Evolutionary conservation across 1,140 invertebrate genomes (phyloP), one percentile per base, ranked within the genome.

Genomic region (Araneus ventricosus): DNA sequence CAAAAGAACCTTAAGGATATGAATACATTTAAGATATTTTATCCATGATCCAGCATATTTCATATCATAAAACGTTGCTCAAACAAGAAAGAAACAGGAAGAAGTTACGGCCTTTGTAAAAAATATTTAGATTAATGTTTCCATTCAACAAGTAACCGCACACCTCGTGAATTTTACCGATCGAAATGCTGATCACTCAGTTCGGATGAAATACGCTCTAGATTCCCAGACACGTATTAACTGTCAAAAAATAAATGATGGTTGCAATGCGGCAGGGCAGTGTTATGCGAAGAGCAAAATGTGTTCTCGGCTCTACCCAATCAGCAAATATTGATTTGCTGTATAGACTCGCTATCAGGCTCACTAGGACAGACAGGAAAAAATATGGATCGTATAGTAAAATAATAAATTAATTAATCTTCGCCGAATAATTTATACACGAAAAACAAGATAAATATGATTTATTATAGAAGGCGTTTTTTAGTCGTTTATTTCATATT

Each of bases 241-340:
- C 70, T 75, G 70, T 75, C 70, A 37, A 75, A 75, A 75, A 75
- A 75, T 75, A 37, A 75, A 37, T 34, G 70, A 75, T 75, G 10
- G 70, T 75, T 34, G 30, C 30, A 75, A 37, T 75, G 20, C 70
- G 30, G 30, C 70, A 75, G 30, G 20, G 14, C 34, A 22, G 14
- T 37, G 70, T 75, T 75, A 75, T 75, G 70, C 34, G 34, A 20
- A 37, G 70, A 34, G 34, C 34, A 75, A 75, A 75, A 75, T 75
- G 30, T 75, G 30, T 75, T 75, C 30, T 37, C 34, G n/a, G 70
- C 34, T 34, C 30, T 34, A 37, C 30, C 70, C 70, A 75, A 75
- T 75, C 70, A 75, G 70, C 70, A 75, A 75, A 75, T 75, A 75
- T 75, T 75, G 70, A 75, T 75, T 75, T 75, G 70, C 30, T 75